phyloP scores from a whole-genome alignment of 1,140 invertebrate genomes.

The Phthorimaea operculella region DNA sequence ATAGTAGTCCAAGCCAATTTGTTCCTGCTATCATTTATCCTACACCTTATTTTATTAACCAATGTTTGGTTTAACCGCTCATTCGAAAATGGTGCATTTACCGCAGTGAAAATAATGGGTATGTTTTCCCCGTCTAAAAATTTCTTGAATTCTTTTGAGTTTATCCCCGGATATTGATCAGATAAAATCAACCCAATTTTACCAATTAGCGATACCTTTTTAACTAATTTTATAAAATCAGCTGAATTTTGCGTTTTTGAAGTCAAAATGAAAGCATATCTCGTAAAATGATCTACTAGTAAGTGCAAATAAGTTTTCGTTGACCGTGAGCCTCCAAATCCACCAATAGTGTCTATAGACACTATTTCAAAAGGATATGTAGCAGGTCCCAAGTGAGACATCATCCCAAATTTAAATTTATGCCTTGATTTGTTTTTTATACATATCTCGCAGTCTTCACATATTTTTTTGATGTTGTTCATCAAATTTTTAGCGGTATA shows the following conservation, averaged over 20 bases:
- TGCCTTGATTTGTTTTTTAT: constrained; percentile 15
- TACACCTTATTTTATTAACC: no score
- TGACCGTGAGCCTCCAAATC: constrained; percentile 12
- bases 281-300: constrained; percentile 11
- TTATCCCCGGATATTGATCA: constrained; percentile 45
- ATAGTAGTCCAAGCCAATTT: no score
- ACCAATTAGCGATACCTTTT: no score
- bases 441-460: constrained; percentile 20
- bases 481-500: constrained; percentile 15
- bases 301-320: constrained; percentile 13
- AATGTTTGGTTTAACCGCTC: constrained; percentile 34
- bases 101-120: constrained; percentile 38
- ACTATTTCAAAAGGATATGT: constrained; percentile 7
- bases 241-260: constrained; percentile 34
- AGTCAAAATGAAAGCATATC: constrained; percentile 18
- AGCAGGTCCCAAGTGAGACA: constrained; percentile 29
- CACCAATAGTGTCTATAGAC: constrained; percentile 13
- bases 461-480: constrained; percentile 12
- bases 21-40: no score
- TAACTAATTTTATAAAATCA: constrained; percentile 39
- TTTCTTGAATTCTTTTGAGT: constrained; percentile 39
- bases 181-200: constrained; percentile 32
- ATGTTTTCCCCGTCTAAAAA: no score
- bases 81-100: constrained; percentile 38
- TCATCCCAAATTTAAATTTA: constrained; percentile 11